Conservation (phyloP, 2,888 invertebrate genomes). For the Papilio elwesi region DNA sequence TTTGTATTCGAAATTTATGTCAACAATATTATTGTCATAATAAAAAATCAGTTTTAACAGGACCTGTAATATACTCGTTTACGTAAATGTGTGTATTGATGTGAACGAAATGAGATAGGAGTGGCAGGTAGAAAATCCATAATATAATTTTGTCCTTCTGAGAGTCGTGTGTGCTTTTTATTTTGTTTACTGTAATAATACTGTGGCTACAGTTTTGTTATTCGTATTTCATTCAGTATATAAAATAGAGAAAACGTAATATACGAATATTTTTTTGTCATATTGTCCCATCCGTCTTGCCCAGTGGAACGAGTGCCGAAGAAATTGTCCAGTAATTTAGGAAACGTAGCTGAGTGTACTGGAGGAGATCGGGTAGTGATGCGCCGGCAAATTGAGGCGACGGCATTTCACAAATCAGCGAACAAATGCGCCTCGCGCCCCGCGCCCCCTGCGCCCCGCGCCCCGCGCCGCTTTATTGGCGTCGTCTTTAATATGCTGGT, state of each 20-base stretch:
- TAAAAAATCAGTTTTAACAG: conserved; percentile 18
- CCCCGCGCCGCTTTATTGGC: conserved; percentile 45
- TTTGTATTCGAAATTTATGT: conserved; percentile 21
- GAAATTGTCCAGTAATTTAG: conserved; percentile 68
- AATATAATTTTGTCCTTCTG: background rate
- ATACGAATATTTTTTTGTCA: no score
- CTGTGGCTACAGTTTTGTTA: no score
- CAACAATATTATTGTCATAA: conserved; percentile 10
- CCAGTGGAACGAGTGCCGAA: conserved; percentile 49
- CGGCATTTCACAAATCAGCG: conserved; percentile 75
- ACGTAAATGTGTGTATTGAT: background rate
- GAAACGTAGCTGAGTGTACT: conserved; percentile 61
- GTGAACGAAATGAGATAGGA: conserved; percentile 4
- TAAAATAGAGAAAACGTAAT: no score
- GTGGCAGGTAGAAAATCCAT: conserved; percentile 1
- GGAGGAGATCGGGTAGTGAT: conserved; percentile 63
- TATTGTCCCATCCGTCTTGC: conserved; percentile 49
- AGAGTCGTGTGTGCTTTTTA: background rate
- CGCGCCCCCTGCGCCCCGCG: conserved; percentile 34
- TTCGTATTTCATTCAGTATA: background rate
- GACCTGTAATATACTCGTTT: conserved; percentile 1
- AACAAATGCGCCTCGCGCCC: conserved; percentile 64
- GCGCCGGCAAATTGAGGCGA: conserved; percentile 72
- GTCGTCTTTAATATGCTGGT: conserved; percentile 52
- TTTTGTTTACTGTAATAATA: background rate